Conservation (phyloP, 1,140 invertebrate species). For the Vanessa atalanta region DNA sequence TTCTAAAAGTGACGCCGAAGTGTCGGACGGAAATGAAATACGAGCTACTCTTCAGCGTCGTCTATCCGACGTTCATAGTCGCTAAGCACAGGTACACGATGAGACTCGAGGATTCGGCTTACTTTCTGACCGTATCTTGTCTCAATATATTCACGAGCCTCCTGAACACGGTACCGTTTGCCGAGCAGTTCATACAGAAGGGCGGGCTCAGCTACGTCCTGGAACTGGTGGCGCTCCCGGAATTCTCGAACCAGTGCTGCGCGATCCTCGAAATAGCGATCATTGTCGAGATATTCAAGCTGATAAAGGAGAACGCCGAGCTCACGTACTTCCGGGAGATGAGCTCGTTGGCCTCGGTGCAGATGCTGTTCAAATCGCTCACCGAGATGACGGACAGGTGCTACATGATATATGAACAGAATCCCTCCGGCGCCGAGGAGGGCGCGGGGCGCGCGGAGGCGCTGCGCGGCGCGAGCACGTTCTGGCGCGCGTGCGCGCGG, state of each 20-base stretch:
- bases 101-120: constrained; percentile 72
- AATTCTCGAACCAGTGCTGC: constrained; percentile 83
- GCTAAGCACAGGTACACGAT: constrained; percentile 78
- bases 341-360: constrained; percentile 71
- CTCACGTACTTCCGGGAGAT: constrained; percentile 64
- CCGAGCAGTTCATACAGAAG: constrained; percentile 82
- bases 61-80: constrained; percentile 83
- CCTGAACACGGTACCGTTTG: constrained; percentile 80
- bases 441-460: constrained; percentile 48
- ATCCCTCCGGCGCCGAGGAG: neutral
- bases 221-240: constrained; percentile 76
- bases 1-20: constrained; percentile 82
- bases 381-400: constrained; percentile 74
- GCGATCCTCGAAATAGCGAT: constrained; percentile 83
- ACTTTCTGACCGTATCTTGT: constrained; percentile 83
- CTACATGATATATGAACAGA: constrained; percentile 55
- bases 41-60: constrained; percentile 82
- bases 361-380: constrained; percentile 80
- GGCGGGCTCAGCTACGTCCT: constrained; percentile 82
- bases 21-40: constrained; percentile 80
- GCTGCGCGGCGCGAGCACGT: constrained; percentile 67
- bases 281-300: constrained; percentile 82
- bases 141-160: constrained; percentile 83
- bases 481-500: constrained; percentile 82
- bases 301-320: constrained; percentile 65